A percentile compares a stretch with the other conserved stretches of the same genome.
Conservation (phyloP, 2,113 vertebrate species). For the Gracilinanus agilis region DNA sequence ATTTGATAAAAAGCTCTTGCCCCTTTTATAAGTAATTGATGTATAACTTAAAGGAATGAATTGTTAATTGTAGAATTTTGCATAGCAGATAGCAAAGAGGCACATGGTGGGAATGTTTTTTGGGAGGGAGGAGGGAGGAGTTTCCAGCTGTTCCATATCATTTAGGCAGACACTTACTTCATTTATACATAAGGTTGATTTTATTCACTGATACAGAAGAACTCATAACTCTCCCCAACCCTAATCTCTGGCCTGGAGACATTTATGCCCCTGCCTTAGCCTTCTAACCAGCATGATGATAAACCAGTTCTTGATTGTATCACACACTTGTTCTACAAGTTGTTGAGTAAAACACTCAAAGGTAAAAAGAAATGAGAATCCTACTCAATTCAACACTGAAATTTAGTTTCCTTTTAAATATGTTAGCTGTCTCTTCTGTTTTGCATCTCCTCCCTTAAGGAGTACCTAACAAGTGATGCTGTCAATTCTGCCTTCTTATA, state of each 20-base stretch:
- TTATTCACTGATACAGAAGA: not conserved
- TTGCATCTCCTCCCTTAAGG: not conserved
- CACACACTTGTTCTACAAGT: not conserved
- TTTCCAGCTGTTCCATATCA: not conserved
- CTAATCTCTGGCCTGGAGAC: not conserved
- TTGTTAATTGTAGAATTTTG: not conserved
- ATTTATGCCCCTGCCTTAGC: not conserved
- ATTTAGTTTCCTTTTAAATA: not conserved
- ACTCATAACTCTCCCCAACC: not conserved
- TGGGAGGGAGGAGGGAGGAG: not conserved
- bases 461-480: not conserved
- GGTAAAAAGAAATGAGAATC: not conserved
- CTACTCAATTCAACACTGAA: not conserved
- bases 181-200: not conserved
- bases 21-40: not conserved
- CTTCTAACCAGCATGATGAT: not conserved
- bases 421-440: not conserved
- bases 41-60: not conserved
- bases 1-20: not conserved
- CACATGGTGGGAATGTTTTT: not conserved
- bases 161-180: not conserved
- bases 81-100: not conserved
- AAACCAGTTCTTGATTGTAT: not conserved
- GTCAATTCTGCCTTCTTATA: not conserved
- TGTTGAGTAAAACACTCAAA: not conserved